Evolutionary conservation across 2,797 vertebrate species (phyloP), one percentile per base, ranked within the genome.

Genomic region (Geotria australis): DNA sequence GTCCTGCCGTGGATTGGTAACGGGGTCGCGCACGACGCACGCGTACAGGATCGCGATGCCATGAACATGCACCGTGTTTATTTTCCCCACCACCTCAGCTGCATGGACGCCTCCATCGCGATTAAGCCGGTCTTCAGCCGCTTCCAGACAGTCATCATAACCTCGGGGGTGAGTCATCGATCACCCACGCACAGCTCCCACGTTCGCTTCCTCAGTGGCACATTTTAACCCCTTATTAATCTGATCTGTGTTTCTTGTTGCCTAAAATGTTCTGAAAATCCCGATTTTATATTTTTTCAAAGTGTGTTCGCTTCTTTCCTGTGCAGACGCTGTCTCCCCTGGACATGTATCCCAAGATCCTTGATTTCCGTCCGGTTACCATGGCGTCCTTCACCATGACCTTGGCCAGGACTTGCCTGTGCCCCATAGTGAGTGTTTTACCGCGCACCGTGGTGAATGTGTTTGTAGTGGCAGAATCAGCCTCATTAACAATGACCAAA

Each of bases 331-430:
- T 93, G 46, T 93, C 85, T 48, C 84, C 85, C 0, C 69, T 89
- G 65, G 84, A 89, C 60, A 82, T 93, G 63, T 93, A 93, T 62
- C 85, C 84, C 59, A 68, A 73, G 61, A 88, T 93, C 66, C 70
- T 93, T 11, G 83, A 88, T 69, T 93, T 93, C 68, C 75, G 73
- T 46, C 81, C 85, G 0, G 83, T 91, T 58, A 91, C 83, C 56
- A 75, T 83, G 76, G 80, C 83, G 0, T 85, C 83, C 56, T 93
- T 93, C 70, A 85, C 80, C 62, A 89, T 93, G 85, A 93, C 82
- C 0, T 72, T 93, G 60, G 79, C 84, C 1, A 71, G 85, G 45
- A 78, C 79, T 63, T 93, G 84, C 61, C 76, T 93, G 57, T 93
- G 85, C 61, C 85, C 85, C 8, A 73, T 93, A 71, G 85, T 93